phyloP scores from a whole-genome alignment of 2,113 vertebrate genomes.

The Monopterus albus region DNA sequence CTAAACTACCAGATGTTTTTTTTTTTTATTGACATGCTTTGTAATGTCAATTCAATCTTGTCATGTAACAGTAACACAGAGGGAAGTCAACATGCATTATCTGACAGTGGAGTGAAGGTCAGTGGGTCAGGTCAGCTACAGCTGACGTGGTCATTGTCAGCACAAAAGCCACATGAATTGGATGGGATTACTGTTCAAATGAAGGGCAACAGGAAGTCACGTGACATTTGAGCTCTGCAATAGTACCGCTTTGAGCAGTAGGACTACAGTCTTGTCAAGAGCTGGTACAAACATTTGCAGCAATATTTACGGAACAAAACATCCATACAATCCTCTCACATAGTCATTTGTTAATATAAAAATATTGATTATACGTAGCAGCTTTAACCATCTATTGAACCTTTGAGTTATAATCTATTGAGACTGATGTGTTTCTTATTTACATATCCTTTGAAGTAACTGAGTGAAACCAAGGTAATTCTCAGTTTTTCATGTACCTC shows the following conservation, averaged over 20 bases:
- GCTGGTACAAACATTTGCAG: background rate
- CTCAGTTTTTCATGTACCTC: background rate
- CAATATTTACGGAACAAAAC: background rate
- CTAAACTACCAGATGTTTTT: background rate
- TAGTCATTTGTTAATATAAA: background rate
- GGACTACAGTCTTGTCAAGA: slow-evolving; percentile 3
- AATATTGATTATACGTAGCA: background rate
- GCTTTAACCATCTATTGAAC: background rate
- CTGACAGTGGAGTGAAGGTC: slow-evolving; percentile 34
- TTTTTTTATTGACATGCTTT: background rate
- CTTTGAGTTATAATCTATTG: too few species aligned
- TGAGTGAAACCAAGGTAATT: background rate
- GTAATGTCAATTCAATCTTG: background rate
- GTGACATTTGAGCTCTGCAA: slow-evolving; percentile 12
- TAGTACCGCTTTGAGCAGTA: background rate
- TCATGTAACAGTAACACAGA: background rate
- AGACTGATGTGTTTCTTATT: too few species aligned
- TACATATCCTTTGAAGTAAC: too few species aligned
- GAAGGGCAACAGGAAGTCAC: slow-evolving; percentile 38
- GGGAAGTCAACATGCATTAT: background rate
- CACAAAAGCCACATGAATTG: slow-evolving; percentile 30
- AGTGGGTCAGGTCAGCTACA: slow-evolving; percentile 28
- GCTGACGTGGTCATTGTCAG: background rate
- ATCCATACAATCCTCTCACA: too few species aligned
- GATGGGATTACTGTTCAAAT: slow-evolving; percentile 55